Percentiles rank a stretch among this genome's conserved stretches.
These are phyloP conservation scores for Myopa tessellatipennis DNA, from an alignment of 2,888 invertebrate species.

Conservation along the genomic window DNA sequence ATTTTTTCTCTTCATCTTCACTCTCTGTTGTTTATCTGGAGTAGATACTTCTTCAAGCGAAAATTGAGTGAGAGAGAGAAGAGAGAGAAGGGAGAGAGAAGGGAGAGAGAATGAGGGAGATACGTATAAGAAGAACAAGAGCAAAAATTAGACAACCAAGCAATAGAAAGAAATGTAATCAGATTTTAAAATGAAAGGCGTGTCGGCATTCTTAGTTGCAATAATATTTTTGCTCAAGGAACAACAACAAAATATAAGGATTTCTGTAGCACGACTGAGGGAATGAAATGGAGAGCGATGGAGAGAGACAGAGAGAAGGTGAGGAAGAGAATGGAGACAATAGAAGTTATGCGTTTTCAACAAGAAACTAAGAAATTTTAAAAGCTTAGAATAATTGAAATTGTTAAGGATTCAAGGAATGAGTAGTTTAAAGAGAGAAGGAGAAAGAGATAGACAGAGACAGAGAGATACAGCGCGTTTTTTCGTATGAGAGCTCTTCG, in stretches of 20 bases:
- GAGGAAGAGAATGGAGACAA: not conserved
- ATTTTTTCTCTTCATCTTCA: not conserved
- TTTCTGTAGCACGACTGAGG: too few species aligned
- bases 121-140: not conserved
- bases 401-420: too few species aligned
- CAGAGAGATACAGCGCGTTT: too few species aligned
- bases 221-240: slow-evolving; percentile 14
- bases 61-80: too few species aligned
- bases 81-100: not conserved
- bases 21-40: not conserved
- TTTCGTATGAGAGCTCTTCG: too few species aligned
- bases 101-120: not conserved
- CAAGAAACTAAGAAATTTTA: too few species aligned
- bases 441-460: too few species aligned
- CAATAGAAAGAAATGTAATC: not conserved
- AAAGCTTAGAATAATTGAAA: too few species aligned
- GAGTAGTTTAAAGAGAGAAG: too few species aligned
- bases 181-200: slow-evolving; percentile 26
- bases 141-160: not conserved
- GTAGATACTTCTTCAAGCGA: not conserved
- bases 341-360: too few species aligned
- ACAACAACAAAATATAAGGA: slow-evolving; percentile 4
- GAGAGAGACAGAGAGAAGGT: not conserved
- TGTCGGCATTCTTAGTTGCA: slow-evolving; percentile 19
- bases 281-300: not conserved